Evolutionary conservation across 2,797 vertebrate genomes (phyloP).

Genomic region (Adrianichthys oophorus): DNA sequence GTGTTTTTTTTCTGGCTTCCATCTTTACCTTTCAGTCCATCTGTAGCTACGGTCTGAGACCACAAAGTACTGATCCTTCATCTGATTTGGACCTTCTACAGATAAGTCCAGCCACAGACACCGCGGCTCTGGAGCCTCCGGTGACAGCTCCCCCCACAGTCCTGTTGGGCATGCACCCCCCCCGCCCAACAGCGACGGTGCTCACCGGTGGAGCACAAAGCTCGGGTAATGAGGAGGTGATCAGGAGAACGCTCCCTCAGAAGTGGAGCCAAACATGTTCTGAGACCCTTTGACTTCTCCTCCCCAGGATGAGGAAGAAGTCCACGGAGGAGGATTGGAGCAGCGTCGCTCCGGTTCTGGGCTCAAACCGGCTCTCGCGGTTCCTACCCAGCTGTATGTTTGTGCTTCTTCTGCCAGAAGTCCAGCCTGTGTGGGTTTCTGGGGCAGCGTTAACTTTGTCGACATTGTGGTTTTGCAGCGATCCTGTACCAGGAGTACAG

Average conservation of each 20-base stretch:
- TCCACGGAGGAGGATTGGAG: constrained; percentile 75
- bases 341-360: constrained; percentile 45
- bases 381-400: constrained; percentile 87
- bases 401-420: background rate
- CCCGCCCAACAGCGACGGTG: constrained; percentile 67
- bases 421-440: no score
- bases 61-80: background rate
- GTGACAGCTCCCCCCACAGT: constrained; percentile 75
- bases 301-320: constrained; percentile 75
- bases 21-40: no score
- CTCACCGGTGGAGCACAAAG: constrained; percentile 72
- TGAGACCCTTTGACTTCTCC: constrained; percentile 7
- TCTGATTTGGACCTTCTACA: constrained; percentile 38
- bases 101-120: constrained; percentile 73
- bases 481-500: constrained; percentile 94
- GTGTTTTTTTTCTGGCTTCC: no score
- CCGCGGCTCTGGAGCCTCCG: constrained; percentile 70
- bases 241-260: background rate
- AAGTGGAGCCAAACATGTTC: background rate
- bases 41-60: no score
- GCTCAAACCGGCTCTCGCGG: constrained; percentile 83
- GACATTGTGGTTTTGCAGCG: constrained; percentile 64
- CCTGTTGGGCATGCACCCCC: constrained; percentile 68
- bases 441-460: background rate
- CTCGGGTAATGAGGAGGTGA: constrained; percentile 63